A percentile compares a stretch with the other conserved stretches of the same genome.
Evolutionary conservation across 2,888 invertebrate genomes (phyloP).

Genomic region (Drosophila anceps): DNA sequence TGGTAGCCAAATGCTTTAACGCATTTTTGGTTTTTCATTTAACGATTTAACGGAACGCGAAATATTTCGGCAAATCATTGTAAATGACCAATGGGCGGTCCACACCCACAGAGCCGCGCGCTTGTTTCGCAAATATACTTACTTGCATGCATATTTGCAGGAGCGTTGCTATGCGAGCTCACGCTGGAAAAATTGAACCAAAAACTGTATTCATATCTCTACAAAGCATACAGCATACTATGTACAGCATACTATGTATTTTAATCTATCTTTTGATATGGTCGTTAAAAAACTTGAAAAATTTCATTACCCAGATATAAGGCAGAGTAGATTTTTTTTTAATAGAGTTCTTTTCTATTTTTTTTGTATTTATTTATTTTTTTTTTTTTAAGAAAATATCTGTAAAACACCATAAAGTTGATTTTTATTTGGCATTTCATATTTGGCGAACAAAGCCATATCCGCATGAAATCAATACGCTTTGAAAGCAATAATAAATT

Average conservation of each 20-base stretch:
- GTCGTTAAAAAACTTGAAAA: neutral
- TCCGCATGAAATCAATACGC: slow-evolving; percentile 28
- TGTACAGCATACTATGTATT: neutral
- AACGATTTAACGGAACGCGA: slow-evolving; percentile 46
- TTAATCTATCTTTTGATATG: neutral
- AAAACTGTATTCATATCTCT: neutral
- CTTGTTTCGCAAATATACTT: slow-evolving; percentile 23
- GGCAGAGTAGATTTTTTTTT: neutral
- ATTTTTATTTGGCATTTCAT: slow-evolving; percentile 16
- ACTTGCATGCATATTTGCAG: slow-evolving; percentile 30
- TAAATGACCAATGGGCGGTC: slow-evolving; percentile 40
- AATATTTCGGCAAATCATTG: slow-evolving; percentile 49
- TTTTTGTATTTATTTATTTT: no score
- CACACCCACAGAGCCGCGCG: slow-evolving; percentile 11
- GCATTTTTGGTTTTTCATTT: slow-evolving; percentile 26
- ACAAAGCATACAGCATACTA: fast-evolving
- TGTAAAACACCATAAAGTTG: neutral
- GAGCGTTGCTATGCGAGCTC: slow-evolving; percentile 21
- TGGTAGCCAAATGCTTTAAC: slow-evolving; percentile 39
- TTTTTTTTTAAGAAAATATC: neutral
- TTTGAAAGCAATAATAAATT: slow-evolving; percentile 26
- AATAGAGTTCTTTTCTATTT: neutral
- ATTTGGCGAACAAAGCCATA: slow-evolving; percentile 28
- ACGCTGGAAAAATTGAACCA: neutral
- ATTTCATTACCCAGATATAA: neutral